A percentile compares a stretch with the other conserved stretches of the same genome.
Evolutionary conservation across 1,140 invertebrate genomes (phyloP).

Genomic region (Choristoneura fumiferana): DNA sequence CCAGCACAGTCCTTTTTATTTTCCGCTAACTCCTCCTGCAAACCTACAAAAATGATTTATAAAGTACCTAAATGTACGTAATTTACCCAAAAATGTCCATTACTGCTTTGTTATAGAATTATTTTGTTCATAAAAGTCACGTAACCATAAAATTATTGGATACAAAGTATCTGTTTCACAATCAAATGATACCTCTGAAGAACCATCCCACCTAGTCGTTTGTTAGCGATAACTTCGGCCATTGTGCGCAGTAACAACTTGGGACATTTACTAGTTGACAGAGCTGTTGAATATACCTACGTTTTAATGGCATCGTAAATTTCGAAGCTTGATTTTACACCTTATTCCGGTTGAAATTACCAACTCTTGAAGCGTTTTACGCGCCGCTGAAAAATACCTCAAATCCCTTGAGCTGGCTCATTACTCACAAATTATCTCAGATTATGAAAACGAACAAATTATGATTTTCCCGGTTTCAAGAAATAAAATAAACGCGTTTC

Average conservation of each 20-base stretch:
- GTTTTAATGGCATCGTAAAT: neutral
- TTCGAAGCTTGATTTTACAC: neutral
- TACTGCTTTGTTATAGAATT: too few species aligned
- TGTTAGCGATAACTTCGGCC: neutral
- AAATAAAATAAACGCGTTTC: too few species aligned
- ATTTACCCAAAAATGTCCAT: too few species aligned
- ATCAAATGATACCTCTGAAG: neutral
- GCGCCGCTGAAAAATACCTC: too few species aligned
- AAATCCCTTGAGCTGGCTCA: too few species aligned
- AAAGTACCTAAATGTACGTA: too few species aligned
- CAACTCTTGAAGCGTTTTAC: too few species aligned
- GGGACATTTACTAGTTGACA: neutral
- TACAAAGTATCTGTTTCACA: constrained; percentile 8
- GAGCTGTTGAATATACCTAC: neutral
- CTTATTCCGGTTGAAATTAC: neutral
- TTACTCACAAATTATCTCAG: too few species aligned
- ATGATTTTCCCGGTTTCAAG: too few species aligned
- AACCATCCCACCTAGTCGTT: neutral
- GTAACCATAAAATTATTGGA: too few species aligned
- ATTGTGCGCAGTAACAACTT: neutral
- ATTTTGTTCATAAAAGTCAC: too few species aligned
- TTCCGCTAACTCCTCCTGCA: neutral
- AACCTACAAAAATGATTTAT: neutral
- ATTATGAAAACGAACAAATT: too few species aligned
- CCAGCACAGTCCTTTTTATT: neutral